Evolutionary conservation across 64 coral and sea anemone species (phyloP), one percentile per base, ranked within the genome.

Genomic region (Porites lutea): DNA sequence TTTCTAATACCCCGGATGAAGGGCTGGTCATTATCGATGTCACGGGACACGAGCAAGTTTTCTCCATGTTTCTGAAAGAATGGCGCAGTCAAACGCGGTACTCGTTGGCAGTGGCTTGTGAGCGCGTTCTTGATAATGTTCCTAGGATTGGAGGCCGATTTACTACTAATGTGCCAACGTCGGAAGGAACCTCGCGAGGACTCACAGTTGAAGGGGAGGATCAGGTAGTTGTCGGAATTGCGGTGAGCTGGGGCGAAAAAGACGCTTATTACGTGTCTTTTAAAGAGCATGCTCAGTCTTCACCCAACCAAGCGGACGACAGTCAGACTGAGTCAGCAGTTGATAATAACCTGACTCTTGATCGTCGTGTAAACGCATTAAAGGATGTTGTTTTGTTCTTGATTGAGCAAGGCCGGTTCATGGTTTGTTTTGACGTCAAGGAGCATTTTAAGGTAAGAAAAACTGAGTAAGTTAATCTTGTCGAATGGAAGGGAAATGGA

Each of bases 211-310:
- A 90, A 47, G 97, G 80, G 19, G 90, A 93, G 19, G 94, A 92
- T 83, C 82, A 91, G 21, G 58, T 62, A 2, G 62, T 99, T 19
- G 94, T 96, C 2, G 97, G 97, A 27, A 21, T 96, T 60, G 94
- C 97, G 13, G 92, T 96, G 54, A 94, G 94, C 53, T 99, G 97
- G 97, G 85, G 92, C 13, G 69, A 58, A 23, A 93, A 87, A 67
- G 90, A 95, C 21, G 90, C 94, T 18, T 98, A 93, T 75, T 98
- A 90, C 59, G n/a, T 96, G 3, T 98, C 96, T 45, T 61, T 98
- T 3, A 74, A 83, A 49, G 83, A 96, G 13, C 74, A 86, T 46
- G 91, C 48, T 47, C 81, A 88, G 82, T 62, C 72, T 57, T 18
- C 19, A 65, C 23, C n/a, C 6, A 51, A n/a, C 58, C 60, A 45